Percentiles rank a stretch among this genome's conserved stretches.
Conservation (phyloP, 2,888 invertebrate species). For the Hartigia nigra region DNA sequence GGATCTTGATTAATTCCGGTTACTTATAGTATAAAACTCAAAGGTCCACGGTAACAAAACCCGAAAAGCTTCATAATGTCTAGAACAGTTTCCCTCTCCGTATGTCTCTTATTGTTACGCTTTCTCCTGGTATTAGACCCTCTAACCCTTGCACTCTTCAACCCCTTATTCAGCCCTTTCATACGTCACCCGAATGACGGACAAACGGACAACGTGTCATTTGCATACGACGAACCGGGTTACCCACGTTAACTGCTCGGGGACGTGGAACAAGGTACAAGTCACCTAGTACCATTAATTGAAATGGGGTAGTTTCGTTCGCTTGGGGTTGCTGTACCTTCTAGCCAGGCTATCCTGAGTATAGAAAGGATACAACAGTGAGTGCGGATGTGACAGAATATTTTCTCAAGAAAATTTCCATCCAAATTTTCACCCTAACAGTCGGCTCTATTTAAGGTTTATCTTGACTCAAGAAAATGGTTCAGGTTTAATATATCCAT, state of each 20-base stretch:
- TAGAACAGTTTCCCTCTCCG: background rate
- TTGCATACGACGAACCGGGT: slow-evolving; percentile 50
- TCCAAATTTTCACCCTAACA: background rate
- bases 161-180: background rate
- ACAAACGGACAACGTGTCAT: slow-evolving; percentile 49
- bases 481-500: background rate
- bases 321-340: slow-evolving; percentile 25
- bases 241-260: slow-evolving; percentile 51
- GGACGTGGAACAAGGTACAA: slow-evolving; percentile 56
- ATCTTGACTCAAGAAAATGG: background rate
- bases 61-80: background rate
- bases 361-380: slow-evolving; percentile 31
- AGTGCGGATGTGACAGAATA: slow-evolving; percentile 13
- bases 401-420: background rate
- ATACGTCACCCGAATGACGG: slow-evolving; percentile 23
- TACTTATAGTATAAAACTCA: background rate
- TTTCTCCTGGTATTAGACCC: slow-evolving; percentile 16
- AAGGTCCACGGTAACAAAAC: background rate
- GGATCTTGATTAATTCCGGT: background rate
- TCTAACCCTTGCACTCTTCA: background rate
- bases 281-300: slow-evolving; percentile 59
- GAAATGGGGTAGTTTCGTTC: slow-evolving; percentile 54
- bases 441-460: background rate
- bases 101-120: slow-evolving; percentile 38
- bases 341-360: background rate